Conservation (phyloP, 2,113 vertebrate genomes). For the Embiotoca jacksoni region DNA sequence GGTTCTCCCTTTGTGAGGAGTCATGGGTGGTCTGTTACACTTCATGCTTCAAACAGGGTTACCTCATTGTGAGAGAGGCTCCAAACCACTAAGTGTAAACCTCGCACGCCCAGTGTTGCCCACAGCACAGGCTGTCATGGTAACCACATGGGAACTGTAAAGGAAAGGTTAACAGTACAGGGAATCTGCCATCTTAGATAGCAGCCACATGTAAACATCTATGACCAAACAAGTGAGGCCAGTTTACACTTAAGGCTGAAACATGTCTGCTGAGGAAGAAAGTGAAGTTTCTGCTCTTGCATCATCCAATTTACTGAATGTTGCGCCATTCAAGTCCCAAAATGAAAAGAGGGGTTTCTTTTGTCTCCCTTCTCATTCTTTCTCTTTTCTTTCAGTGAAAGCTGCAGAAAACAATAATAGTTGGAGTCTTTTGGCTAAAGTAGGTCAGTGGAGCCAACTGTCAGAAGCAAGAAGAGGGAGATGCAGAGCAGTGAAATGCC, state of each 20-base stretch:
- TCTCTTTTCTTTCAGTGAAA: background rate
- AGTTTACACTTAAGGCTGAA: background rate
- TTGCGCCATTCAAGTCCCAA: slow-evolving; percentile 43
- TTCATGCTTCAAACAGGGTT: slow-evolving; percentile 44
- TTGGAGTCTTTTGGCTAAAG: slow-evolving; percentile 61
- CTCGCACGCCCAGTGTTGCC: slow-evolving; percentile 47
- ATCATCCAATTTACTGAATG: slow-evolving; percentile 27
- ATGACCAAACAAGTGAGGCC: background rate
- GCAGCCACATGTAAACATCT: slow-evolving; percentile 39
- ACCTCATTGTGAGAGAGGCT: slow-evolving; percentile 59
- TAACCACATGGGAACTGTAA: slow-evolving; percentile 40
- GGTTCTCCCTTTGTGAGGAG: slow-evolving; percentile 21
- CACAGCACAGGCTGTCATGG: slow-evolving; percentile 57
- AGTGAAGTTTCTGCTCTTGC: slow-evolving; percentile 25
- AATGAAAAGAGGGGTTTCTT: slow-evolving; percentile 4
- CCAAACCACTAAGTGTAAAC: slow-evolving; percentile 70
- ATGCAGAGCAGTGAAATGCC: slow-evolving; percentile 44
- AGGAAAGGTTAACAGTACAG: slow-evolving; percentile 39
- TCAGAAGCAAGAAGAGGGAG: slow-evolving; percentile 63
- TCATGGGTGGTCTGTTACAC: slow-evolving; percentile 59
- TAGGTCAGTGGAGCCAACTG: slow-evolving; percentile 80
- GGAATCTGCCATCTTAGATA: slow-evolving; percentile 22
- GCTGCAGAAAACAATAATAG: slow-evolving; percentile 41
- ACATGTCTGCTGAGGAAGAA: slow-evolving; percentile 3
- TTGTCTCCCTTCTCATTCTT: background rate